Base-by-base conservation (phyloP, 2,113 vertebrate species). In the Loxodonta africana region DNA sequence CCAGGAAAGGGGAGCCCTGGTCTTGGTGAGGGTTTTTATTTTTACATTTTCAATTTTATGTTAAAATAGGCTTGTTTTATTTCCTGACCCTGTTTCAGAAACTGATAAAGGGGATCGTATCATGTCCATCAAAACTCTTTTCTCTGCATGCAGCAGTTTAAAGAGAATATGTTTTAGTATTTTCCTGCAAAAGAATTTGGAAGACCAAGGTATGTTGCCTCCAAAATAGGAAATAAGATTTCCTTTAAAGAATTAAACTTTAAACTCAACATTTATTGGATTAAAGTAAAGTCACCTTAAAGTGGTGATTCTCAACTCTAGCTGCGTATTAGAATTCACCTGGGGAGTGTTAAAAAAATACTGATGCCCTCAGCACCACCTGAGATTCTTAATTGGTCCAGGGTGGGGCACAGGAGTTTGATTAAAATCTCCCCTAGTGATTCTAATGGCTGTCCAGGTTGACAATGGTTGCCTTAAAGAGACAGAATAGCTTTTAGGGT, bases 231-330 rank as follows among this genome's bases (percentile, higher is more conserved):
- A 78, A 97, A 84, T 92, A 69, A 17, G 2, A 17, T 88, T 91
- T 41, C 9, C 46, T 96, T 97, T 83, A 23, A 89, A 90, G 44
- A 88, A 93, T 82, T 88, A 69, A 76, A 67, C 26, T 84, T 82
- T 57, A 85, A 93, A 15, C 12, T 83, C 53, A 83, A 51, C 44
- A 76, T 62, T 76, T 57, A 87, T 23, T 80, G 44, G 23, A 89
- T 63, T 80, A 86, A 91, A 86, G 18, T 51, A 95, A 96, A 90
- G 71, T 81, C 67, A 84, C 46, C 89, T 92, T 69, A 76, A 91
- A 76, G 23, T 2, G 2, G 41, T 44, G 30, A 60, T 26, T 84
- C 37, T 76, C 23, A 84, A 57, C 28, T 37, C 48, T 84, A 17
- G 65, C 20, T 90, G 48, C 51, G n/a, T 37, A 65, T 89, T 67